Percentiles rank a stretch among this genome's conserved stretches.
These are phyloP conservation scores for Cyrtonyx montezumae DNA, from an alignment of 2,113 vertebrate genomes.

Conservation along the genomic window DNA sequence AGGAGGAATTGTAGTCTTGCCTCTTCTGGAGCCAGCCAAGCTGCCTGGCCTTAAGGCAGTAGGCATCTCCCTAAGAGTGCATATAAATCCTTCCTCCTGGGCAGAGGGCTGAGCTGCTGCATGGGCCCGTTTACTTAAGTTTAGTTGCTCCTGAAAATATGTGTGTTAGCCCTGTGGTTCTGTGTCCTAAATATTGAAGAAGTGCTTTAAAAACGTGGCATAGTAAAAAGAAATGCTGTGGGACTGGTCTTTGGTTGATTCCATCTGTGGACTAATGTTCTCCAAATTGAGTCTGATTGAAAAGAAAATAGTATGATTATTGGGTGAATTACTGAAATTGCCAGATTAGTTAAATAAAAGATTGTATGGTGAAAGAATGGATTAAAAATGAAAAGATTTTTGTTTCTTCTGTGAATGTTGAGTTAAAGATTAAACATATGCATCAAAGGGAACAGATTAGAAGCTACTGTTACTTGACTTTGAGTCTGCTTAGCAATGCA, in stretches of 20 bases:
- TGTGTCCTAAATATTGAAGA: background rate
- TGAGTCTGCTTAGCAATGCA: background rate
- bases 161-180: background rate
- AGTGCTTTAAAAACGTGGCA: background rate
- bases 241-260: background rate
- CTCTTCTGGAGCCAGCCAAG: background rate
- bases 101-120: background rate
- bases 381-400: background rate
- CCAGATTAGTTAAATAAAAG: background rate
- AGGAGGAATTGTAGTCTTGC: background rate
- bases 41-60: background rate
- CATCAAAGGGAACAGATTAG: background rate
- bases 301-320: background rate
- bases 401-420: background rate
- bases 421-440: background rate
- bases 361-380: background rate
- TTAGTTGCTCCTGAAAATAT: background rate
- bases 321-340: slow-evolving; percentile 11
- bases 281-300: background rate
- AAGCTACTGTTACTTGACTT: background rate
- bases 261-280: background rate
- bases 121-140: background rate
- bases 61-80: background rate
- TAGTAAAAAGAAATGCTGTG: background rate
- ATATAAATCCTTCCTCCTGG: background rate